phyloP scores from a whole-genome alignment of 1,140 invertebrate species.

The Drosophila kurseongensis region DNA sequence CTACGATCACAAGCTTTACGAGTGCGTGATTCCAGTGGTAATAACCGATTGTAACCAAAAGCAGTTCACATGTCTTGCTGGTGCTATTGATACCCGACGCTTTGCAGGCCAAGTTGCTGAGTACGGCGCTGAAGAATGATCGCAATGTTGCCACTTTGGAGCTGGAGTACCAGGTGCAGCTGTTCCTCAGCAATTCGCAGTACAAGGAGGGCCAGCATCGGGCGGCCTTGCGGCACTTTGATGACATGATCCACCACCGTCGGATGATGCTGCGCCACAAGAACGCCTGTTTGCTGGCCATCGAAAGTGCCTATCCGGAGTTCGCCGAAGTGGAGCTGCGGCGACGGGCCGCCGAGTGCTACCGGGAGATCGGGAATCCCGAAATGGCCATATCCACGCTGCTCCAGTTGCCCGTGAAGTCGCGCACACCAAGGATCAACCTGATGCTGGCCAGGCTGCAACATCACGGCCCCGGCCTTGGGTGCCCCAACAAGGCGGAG shows the following conservation, averaged over 20 bases:
- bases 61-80: not conserved
- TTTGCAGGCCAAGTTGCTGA: constrained; percentile 67
- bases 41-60: not conserved
- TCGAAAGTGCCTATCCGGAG: constrained; percentile 80
- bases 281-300: constrained; percentile 48
- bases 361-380: constrained; percentile 87
- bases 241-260: constrained; percentile 54
- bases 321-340: constrained; percentile 88
- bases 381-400: constrained; percentile 88
- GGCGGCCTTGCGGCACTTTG: constrained; percentile 48
- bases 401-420: constrained; percentile 89
- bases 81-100: not conserved
- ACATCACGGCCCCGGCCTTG: constrained; percentile 86
- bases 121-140: constrained; percentile 69
- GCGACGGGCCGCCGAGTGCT: constrained; percentile 89
- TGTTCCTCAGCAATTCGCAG: constrained; percentile 60
- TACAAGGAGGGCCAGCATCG: constrained; percentile 63
- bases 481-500: constrained; percentile 88
- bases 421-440: constrained; percentile 89
- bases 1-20: constrained; percentile 75
- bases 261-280: constrained; percentile 64
- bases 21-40: constrained; percentile 71
- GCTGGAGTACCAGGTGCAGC: constrained; percentile 71
- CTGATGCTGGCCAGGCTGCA: constrained; percentile 90
- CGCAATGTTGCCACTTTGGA: constrained; percentile 67